phyloP scores from a whole-genome alignment of 2,113 vertebrate genomes.

The Gnathochromis pfefferi region DNA sequence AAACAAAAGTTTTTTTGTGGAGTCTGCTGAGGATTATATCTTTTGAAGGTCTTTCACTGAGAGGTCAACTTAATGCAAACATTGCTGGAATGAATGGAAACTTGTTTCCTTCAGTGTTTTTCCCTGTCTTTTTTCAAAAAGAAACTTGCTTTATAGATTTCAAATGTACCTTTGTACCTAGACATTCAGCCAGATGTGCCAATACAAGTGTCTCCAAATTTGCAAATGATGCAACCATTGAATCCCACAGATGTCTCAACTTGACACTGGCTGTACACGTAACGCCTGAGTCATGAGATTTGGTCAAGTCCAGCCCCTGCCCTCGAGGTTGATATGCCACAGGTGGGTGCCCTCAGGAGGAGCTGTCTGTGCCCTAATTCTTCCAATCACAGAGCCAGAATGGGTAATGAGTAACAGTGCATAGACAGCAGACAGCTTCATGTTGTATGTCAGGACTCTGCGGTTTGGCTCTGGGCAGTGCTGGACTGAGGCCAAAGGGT shows the following conservation, averaged over 20 bases:
- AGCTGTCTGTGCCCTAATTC: constrained; percentile 4
- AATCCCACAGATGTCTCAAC: constrained; percentile 40
- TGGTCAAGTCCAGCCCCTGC: not conserved
- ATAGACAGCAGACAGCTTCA: constrained; percentile 19
- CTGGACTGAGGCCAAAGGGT: constrained; percentile 16
- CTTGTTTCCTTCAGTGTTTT: not conserved
- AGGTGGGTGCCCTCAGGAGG: constrained; percentile 42
- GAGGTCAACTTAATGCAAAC: constrained; percentile 2
- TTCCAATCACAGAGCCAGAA: constrained; percentile 2
- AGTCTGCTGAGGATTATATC: not conserved
- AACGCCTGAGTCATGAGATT: constrained; percentile 43
- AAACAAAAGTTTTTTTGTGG: not conserved
- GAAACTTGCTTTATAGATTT: not conserved
- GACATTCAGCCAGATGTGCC: not conserved
- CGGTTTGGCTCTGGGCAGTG: constrained; percentile 46
- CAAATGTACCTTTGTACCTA: not conserved
- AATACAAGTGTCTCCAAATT: not conserved
- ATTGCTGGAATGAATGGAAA: not conserved
- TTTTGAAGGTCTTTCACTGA: not conserved
- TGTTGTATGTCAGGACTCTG: constrained; percentile 29
- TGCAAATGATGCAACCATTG: constrained; percentile 37
- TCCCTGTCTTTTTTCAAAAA: not conserved
- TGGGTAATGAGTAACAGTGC: constrained; percentile 36
- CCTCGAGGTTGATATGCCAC: constrained; percentile 26
- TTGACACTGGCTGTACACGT: constrained; percentile 3